Base-by-base conservation (phyloP, 2,888 invertebrate species). In the Cephus runcator region DNA sequence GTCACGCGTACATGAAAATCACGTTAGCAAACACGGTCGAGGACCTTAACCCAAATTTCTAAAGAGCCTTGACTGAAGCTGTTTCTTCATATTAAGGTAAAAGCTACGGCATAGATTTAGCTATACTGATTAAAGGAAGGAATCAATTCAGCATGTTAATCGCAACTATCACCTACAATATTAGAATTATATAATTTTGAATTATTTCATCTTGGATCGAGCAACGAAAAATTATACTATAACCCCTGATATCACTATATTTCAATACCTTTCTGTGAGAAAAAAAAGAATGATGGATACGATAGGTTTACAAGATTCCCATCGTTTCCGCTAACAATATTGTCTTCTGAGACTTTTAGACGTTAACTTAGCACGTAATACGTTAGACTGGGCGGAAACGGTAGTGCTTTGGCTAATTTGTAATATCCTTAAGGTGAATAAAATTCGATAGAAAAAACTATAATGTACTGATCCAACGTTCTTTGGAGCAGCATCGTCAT, bases 401-500 rank as follows among this genome's bases (percentile, higher is more conserved):
- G 56, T 78, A 69, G 73, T 69, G 56, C 71, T 77, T 77, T 78
- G 76, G 78, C 78, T 76, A 78, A 31, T 76, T 76, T 69, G 36
- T 76, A 34, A 78, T 12, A 73, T 76, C 30, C 33, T 71, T 78
- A 9, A 23, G 56, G 3, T 56, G 56, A 56, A 56, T 56, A 56
- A 56, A 71, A 23, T 71, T 71, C 71, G 71, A 15, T 30, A 71
- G 30, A 71, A 71, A 71, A 71, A 71, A 11, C 71, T 71, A 12
- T 68, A 75, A 77, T 75, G 34, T 71, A 76, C n/a, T 73, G 73
- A 69, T 79, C 77, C 68, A 56, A 1, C 56, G 56, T 56, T 56
- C 23, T 73, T 79, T 73, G 73, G 75, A 68, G 82, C 88, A 90
- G 80, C 88, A 88, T 81, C 88, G 90, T 91, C 91, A 91, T 91